phyloP scores from a whole-genome alignment of 1,140 invertebrate species.

The Orussus abietinus region DNA sequence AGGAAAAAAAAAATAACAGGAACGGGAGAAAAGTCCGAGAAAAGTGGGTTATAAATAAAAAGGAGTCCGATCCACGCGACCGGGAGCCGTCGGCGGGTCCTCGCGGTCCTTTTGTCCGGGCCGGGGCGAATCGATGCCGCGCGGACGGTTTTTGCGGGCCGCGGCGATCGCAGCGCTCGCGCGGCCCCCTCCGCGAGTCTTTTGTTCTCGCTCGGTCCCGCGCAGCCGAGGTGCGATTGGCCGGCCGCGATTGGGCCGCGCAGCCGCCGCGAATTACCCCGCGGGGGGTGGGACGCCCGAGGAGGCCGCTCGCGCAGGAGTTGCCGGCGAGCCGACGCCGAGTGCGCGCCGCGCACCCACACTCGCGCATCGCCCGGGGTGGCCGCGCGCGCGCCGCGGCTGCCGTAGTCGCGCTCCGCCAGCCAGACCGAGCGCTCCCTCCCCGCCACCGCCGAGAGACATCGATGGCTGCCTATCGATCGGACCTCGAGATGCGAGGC shows the following conservation, averaged over 20 bases:
- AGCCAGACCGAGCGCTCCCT: no score
- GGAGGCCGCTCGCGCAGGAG: slow-evolving; percentile 30
- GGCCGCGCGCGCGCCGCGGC: slow-evolving; percentile 5
- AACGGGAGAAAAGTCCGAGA: no score
- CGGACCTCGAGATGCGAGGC: no score
- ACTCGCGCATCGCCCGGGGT: no score
- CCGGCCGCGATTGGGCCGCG: slow-evolving; percentile 34
- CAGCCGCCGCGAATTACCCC: slow-evolving; percentile 36
- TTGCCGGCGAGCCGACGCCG: no score
- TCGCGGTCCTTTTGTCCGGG: slow-evolving; percentile 10
- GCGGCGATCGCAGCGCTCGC: no score
- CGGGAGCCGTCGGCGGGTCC: slow-evolving; percentile 19
- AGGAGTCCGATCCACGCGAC: no score
- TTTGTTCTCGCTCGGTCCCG: slow-evolving; percentile 31
- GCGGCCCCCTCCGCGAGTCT: slow-evolving; percentile 28
- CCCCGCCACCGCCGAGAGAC: no score
- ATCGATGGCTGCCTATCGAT: no score
- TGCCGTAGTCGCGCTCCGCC: no score
- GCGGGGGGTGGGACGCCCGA: slow-evolving; percentile 30
- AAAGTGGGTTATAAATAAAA: no score
- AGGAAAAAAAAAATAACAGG: no score
- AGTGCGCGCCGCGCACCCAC: slow-evolving; percentile 20
- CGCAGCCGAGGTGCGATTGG: slow-evolving; percentile 37
- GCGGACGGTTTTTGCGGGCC: slow-evolving; percentile 3
- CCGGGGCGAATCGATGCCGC: slow-evolving; percentile 26